Conservation (phyloP, 2,113 vertebrate genomes). For the Phylloscopus trochiloides region DNA sequence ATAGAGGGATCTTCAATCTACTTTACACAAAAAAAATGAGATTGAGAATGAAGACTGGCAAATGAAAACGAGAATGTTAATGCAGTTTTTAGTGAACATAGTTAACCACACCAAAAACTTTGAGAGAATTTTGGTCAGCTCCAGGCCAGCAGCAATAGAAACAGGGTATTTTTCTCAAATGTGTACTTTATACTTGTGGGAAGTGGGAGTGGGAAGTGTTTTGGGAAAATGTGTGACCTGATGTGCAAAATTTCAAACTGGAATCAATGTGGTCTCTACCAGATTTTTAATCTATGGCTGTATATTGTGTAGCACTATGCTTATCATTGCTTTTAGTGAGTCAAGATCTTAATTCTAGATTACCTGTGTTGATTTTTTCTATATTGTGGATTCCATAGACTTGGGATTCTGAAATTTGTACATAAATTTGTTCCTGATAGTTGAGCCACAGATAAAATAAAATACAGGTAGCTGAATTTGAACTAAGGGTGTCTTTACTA, state of each 20-base stretch:
- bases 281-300: background rate
- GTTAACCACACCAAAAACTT: background rate
- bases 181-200: background rate
- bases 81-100: background rate
- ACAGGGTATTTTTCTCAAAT: background rate
- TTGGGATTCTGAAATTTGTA: background rate
- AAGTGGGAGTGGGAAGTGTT: background rate
- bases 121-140: background rate
- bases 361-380: background rate
- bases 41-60: background rate
- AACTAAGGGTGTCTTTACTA: background rate
- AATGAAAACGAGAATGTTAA: background rate
- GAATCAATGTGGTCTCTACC: background rate
- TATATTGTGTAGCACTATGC: background rate
- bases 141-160: background rate
- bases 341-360: background rate
- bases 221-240: background rate
- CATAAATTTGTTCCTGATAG: background rate
- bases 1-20: background rate
- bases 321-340: background rate
- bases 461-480: background rate
- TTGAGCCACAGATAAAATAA: background rate
- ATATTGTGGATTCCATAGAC: background rate
- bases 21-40: background rate
- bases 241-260: background rate